A percentile compares a stretch with the other conserved stretches of the same genome.
Conservation (phyloP, 2,797 vertebrate species). For the Lagodon rhomboides region DNA sequence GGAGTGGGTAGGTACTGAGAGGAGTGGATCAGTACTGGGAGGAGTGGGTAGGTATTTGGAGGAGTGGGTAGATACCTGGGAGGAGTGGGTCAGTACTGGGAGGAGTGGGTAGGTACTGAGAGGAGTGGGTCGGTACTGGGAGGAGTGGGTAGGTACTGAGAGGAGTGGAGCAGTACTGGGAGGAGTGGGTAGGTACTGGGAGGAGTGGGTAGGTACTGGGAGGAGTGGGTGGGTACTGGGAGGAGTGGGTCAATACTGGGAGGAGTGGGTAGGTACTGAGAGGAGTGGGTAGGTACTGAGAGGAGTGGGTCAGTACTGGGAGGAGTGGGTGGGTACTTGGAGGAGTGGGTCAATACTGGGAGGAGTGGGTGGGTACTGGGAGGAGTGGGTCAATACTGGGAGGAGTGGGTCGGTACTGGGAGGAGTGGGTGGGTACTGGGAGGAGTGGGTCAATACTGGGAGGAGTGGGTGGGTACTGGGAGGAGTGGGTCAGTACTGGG, state of each 20-base stretch:
- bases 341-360: too few species aligned
- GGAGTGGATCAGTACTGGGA: constrained; percentile 96
- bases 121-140: too few species aligned
- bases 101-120: constrained; percentile 97
- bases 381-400: constrained; percentile 96
- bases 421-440: constrained; percentile 96
- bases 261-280: constrained; percentile 97
- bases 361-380: constrained; percentile 96
- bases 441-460: constrained; percentile 96
- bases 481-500: constrained; percentile 96
- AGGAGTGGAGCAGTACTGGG: too few species aligned
- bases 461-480: constrained; percentile 96
- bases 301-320: constrained; percentile 96
- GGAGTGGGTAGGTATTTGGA: constrained; percentile 97
- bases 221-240: constrained; percentile 96
- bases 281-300: too few species aligned
- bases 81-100: constrained; percentile 96
- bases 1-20: too few species aligned
- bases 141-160: constrained; percentile 97
- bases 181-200: constrained; percentile 96
- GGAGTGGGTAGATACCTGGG: too few species aligned
- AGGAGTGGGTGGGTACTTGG: constrained; percentile 98
- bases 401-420: constrained; percentile 96
- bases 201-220: constrained; percentile 96
- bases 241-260: constrained; percentile 96